These are phyloP conservation scores for Pissodes strobi DNA, from an alignment of 1,140 invertebrate genomes.

Conservation along the genomic window DNA sequence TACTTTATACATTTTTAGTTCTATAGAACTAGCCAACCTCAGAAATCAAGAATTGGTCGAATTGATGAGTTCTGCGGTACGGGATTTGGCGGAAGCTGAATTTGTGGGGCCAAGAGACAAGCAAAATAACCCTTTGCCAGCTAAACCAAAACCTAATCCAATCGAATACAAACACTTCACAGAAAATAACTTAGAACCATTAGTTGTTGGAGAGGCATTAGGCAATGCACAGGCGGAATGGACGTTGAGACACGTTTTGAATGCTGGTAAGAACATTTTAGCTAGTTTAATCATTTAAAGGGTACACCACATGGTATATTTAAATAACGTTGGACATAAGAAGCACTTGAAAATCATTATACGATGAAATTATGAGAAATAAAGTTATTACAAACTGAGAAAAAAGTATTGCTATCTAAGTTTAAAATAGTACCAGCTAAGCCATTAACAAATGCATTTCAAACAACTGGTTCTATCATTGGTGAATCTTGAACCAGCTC, in stretches of 20 bases:
- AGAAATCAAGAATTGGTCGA: conserved; percentile 82
- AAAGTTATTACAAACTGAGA: too few species aligned
- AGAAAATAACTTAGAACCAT: conserved; percentile 61
- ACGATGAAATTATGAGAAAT: too few species aligned
- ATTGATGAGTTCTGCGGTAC: conserved; percentile 84
- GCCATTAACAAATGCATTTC: too few species aligned
- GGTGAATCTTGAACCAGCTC: too few species aligned
- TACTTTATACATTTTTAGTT: conserved; percentile 59
- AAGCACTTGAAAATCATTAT: too few species aligned
- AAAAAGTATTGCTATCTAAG: too few species aligned
- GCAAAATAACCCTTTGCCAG: conserved; percentile 82
- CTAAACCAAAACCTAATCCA: conserved; percentile 58
- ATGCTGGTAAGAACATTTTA: conserved; percentile 72
- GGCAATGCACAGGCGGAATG: conserved; percentile 79
- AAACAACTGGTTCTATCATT: too few species aligned
- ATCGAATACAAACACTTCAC: conserved; percentile 49
- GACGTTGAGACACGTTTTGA: conserved; percentile 80
- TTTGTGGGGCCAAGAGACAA: conserved; percentile 83
- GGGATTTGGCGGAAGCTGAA: conserved; percentile 86
- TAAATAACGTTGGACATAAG: too few species aligned
- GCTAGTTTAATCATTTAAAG: too few species aligned
- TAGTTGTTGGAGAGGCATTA: conserved; percentile 63
- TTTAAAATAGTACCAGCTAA: too few species aligned
- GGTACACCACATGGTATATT: too few species aligned
- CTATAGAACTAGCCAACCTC: conserved; percentile 81